A percentile compares a stretch with the other conserved stretches of the same genome.
Conservation (phyloP, 2,888 invertebrate species). For the Tiphia femorata region DNA sequence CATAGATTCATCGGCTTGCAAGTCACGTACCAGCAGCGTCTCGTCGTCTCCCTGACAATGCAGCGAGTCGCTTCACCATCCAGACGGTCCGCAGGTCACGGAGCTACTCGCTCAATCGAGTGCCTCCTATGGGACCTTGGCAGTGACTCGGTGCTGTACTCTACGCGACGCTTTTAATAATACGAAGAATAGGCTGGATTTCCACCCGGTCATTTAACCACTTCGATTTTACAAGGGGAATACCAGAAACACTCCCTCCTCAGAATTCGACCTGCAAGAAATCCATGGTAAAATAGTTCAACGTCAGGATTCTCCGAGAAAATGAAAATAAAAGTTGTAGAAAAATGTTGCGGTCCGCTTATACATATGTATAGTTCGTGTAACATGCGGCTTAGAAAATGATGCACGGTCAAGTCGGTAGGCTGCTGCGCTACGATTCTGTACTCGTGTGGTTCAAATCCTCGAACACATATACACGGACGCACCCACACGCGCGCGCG, state of each 20-base stretch:
- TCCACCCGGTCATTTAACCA: not conserved
- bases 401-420: too few relatives aligned
- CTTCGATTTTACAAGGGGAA: not conserved
- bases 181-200: not conserved
- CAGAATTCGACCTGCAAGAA: too few relatives aligned
- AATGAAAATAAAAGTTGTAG: too few relatives aligned
- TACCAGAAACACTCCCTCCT: not conserved
- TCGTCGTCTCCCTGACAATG: slow-evolving; percentile 38
- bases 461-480: too few relatives aligned
- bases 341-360: too few relatives aligned
- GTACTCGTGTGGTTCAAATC: too few relatives aligned
- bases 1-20: slow-evolving; percentile 34
- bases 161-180: not conserved
- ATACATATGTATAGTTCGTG: too few relatives aligned
- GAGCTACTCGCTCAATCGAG: slow-evolving; percentile 9
- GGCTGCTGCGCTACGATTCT: too few relatives aligned
- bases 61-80: slow-evolving; percentile 18
- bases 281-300: too few relatives aligned
- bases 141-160: slow-evolving; percentile 33
- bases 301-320: too few relatives aligned
- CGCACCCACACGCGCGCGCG: too few relatives aligned
- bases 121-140: slow-evolving; percentile 30
- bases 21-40: slow-evolving; percentile 42
- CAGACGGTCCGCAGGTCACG: slow-evolving; percentile 12
- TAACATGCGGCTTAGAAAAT: too few relatives aligned